Percentiles rank a stretch among this genome's conserved stretches.
Conservation (phyloP, 2,797 vertebrate species). For the Corythornis leucogaster region DNA sequence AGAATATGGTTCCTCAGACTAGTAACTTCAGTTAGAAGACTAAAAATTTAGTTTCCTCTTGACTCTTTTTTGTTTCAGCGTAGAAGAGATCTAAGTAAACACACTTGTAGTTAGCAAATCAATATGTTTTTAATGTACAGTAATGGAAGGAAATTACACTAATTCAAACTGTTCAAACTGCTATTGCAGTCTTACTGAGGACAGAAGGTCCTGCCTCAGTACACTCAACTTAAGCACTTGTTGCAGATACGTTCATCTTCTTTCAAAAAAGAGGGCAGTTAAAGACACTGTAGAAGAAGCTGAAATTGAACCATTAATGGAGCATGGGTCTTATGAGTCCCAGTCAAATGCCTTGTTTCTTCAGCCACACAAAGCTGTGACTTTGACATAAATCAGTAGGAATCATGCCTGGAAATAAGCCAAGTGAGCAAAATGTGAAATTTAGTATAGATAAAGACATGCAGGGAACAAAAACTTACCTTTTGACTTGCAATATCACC, state of each 20-base stretch:
- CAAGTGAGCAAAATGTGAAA: background rate
- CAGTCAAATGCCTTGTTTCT: background rate
- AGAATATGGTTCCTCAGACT: background rate
- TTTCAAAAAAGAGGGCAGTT: background rate
- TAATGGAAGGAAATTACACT: background rate
- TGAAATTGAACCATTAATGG: background rate
- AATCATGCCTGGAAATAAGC: background rate
- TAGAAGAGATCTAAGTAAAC: background rate
- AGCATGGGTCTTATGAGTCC: background rate
- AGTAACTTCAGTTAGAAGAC: background rate
- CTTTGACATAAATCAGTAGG: background rate
- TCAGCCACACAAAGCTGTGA: background rate
- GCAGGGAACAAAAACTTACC: fast-evolving
- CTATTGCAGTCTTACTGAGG: background rate
- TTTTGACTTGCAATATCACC: background rate
- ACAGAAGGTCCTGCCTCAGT: background rate
- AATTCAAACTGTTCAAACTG: background rate
- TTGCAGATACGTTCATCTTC: background rate
- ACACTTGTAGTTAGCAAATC: background rate
- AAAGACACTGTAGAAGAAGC: background rate
- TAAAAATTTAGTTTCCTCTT: background rate
- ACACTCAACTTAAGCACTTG: background rate
- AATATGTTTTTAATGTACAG: background rate
- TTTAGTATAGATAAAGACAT: background rate
- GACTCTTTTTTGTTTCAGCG: background rate